Percentiles rank a stretch among this genome's conserved stretches.
Conservation (phyloP, 1,140 invertebrate species). For the Solenopsis invicta region DNA sequence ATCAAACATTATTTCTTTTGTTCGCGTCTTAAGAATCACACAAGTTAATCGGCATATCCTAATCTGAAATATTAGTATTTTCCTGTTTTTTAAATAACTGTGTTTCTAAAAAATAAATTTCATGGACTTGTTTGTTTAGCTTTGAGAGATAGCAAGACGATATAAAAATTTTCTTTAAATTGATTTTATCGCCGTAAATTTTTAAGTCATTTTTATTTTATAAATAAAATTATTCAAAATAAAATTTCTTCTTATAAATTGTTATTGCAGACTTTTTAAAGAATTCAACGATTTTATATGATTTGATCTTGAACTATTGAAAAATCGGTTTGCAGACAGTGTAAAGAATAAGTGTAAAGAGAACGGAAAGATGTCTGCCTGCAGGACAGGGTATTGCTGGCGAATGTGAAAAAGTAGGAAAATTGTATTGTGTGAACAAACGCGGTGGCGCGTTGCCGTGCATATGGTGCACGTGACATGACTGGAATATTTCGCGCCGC, state of each 20-base stretch:
- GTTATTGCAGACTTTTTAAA: neutral
- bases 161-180: neutral
- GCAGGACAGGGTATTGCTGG: slow-evolving; percentile 16
- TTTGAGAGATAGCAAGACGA: neutral
- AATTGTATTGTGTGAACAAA: slow-evolving; percentile 53
- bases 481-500: slow-evolving; percentile 46
- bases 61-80: neutral
- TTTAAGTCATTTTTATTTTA: neutral
- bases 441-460: slow-evolving; percentile 18
- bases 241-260: neutral
- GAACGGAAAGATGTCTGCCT: slow-evolving; percentile 26
- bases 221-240: neutral
- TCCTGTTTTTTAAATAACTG: neutral
- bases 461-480: slow-evolving; percentile 61
- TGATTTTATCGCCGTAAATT: neutral
- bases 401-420: slow-evolving; percentile 47
- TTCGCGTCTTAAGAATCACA: neutral
- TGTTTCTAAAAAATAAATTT: neutral
- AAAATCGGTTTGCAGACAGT: slow-evolving; percentile 27
- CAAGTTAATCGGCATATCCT: neutral
- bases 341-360: slow-evolving; percentile 6
- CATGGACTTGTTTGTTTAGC: neutral
- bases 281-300: neutral
- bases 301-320: neutral
- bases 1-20: neutral